Evolutionary conservation across 2,888 invertebrate genomes (phyloP), one percentile per base, ranked within the genome.

Genomic region (Arctia plantaginis): DNA sequence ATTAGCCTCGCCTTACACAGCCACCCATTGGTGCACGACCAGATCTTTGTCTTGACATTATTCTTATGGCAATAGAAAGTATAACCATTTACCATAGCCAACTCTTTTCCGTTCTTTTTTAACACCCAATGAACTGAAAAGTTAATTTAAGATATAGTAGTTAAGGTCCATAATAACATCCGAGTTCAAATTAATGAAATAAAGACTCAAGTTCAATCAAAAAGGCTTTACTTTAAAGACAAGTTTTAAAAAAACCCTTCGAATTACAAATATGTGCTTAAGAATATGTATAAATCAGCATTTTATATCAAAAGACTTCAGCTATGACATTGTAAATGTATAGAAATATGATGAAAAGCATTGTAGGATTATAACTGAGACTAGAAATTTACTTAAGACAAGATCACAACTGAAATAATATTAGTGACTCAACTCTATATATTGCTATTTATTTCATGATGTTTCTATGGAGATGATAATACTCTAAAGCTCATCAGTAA

Each of bases 21-120:
- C 44, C 87, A 86, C 0, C 89, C 87, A 30, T 80, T 86, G 12
- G 90, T 90, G 67, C 91, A 90, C 1, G 84, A 82, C 89, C 90
- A 90, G 44, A 80, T 77, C 30, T 83, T 80, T 0, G 86, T 84
- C 23, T 79, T 84, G 23, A 74, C 67, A 23, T 77, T 82, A 0
- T 78, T 79, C 68, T 77, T 86, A 44, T 86, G 80, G 44, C 80
- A 73, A 75, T 87, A 88, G 74, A 88, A 91, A 0, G 87, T 87
- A 72, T 84, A 90, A 0, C 86, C 87, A n/a, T 89, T 79, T 1
- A 89, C 73, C 55, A 90, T 74, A 0, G 86, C 83, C 27, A 90
- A 44, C 44, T 86, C 82, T 59, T 86, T 87, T 0, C 88, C 89
- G 8, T 80, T 78, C 1, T 47, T 77, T 62, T 85, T 85, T 65